Evolutionary conservation across 2,888 invertebrate species (phyloP).

Genomic region (Standfussiana lucernea): DNA sequence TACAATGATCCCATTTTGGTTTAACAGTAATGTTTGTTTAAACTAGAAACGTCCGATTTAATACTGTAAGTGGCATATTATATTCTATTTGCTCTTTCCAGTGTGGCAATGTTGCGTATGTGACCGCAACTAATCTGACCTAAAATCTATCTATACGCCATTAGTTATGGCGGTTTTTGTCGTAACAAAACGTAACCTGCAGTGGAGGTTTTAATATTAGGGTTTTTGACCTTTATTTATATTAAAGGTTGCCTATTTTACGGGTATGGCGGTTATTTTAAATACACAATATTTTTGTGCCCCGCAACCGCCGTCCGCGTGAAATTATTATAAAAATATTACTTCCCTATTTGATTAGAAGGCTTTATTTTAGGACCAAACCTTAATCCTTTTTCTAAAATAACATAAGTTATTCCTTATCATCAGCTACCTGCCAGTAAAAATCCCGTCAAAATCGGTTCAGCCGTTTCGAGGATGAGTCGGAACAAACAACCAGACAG

Average conservation of each 20-base stretch:
- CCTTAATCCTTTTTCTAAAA: too few species aligned
- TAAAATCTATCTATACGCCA: conserved; percentile 47
- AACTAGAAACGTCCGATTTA: conserved; percentile 14
- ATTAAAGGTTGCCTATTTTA: conserved; percentile 6
- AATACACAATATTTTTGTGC: not conserved
- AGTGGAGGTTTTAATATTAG: conserved; percentile 19
- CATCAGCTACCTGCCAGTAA: too few species aligned
- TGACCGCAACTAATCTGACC: conserved; percentile 54
- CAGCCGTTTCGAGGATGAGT: too few species aligned
- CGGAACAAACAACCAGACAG: too few species aligned
- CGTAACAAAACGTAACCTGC: conserved; percentile 15
- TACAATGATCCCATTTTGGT: not conserved
- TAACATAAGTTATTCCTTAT: too few species aligned
- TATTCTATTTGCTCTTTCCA: conserved; percentile 31
- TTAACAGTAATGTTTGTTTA: not conserved
- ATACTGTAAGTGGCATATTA: conserved; percentile 35
- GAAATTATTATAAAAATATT: too few species aligned
- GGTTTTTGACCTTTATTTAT: conserved; percentile 10
- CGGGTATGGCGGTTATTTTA: not conserved
- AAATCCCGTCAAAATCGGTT: too few species aligned
- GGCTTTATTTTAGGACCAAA: too few species aligned
- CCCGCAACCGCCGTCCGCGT: too few species aligned
- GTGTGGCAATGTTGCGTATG: conserved; percentile 39
- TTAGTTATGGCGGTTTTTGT: conserved; percentile 46
- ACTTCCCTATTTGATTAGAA: too few species aligned